Evolutionary conservation across 1,140 invertebrate genomes (phyloP), one percentile per base, ranked within the genome.

Genomic region (Pseudomyrmex sp.): DNA sequence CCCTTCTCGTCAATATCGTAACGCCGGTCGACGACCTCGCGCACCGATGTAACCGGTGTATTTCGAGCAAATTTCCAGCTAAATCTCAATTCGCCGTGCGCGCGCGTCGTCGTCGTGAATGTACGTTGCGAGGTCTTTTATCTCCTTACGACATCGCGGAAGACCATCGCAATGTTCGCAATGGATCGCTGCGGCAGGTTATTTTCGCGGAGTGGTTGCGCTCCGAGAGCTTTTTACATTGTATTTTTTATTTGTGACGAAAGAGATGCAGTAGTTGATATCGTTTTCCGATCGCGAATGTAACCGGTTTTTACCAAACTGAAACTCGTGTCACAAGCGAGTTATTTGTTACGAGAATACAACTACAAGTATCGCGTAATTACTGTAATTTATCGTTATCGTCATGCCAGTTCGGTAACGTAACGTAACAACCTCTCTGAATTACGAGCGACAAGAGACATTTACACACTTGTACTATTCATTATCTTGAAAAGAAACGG

Each of bases 1-100:
- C 63, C 35, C 75, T 85, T 61, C 83, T 85, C 86, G 73, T 88
- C 86, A 73, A 88, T 88, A 88, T 85, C 84, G 84, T 77, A 88
- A 88, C 66, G 48, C 26, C 62, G 87, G 86, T 85, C 87, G 72
- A 79, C 76, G 83, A 46, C 74, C 87, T 4, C 63, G 35, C 65
- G 70, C 68, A 65, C 62, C 61, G 35, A 46, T 18, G 46, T 83
- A 61, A 73, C 75, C 54, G 52, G 70, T 72, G 50, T 84, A 80
- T 87, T 80, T 80, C 44, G 48, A 82, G 82, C 63, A 63, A 85
- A 88, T 68, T 85, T 82, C 72, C 82, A 63, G 56, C 52, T 79
- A 80, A 85, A 79, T 84, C 85, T 79, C 44, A 10, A 70, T 61
- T 61, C 52, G 18, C 13, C 44, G 65, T 54, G 13, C 52, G 44